These are phyloP conservation scores for Cathartes aura DNA, from an alignment of 2,113 vertebrate species.

Conservation along the genomic window DNA sequence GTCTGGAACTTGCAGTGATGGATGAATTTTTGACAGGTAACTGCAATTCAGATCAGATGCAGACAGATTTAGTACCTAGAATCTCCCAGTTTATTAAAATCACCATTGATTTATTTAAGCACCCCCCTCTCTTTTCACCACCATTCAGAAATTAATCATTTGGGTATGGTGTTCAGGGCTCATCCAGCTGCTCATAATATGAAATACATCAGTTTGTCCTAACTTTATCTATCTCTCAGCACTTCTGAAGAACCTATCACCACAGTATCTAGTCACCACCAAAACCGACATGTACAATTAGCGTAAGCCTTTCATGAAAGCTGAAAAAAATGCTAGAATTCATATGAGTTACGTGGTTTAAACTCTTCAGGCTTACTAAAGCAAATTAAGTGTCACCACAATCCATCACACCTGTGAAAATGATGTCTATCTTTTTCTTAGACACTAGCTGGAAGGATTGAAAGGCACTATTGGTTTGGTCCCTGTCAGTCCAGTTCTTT, in stretches of 20 bases:
- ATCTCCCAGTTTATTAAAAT: slow-evolving; percentile 82
- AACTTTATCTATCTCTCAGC: slow-evolving; percentile 33
- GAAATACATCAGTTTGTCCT: slow-evolving; percentile 25
- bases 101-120: slow-evolving; percentile 79
- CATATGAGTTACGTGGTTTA: neutral
- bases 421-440: neutral
- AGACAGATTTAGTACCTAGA: slow-evolving; percentile 79
- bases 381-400: neutral
- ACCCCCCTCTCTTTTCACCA: slow-evolving; percentile 65
- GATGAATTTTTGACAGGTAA: slow-evolving; percentile 84
- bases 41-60: slow-evolving; percentile 85
- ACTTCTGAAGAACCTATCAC: slow-evolving; percentile 1
- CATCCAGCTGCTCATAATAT: slow-evolving; percentile 64
- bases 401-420: neutral
- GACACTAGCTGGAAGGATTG: neutral
- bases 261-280: neutral
- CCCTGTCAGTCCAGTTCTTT: neutral
- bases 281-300: neutral
- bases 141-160: slow-evolving; percentile 76
- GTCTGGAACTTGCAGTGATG: slow-evolving; percentile 76
- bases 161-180: slow-evolving; percentile 59
- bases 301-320: neutral
- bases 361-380: neutral
- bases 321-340: neutral
- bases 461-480: neutral